A percentile compares a stretch with the other conserved stretches of the same genome.
Evolutionary conservation across 2,888 invertebrate genomes (phyloP).

Genomic region (Ectemnius cavifrons): DNA sequence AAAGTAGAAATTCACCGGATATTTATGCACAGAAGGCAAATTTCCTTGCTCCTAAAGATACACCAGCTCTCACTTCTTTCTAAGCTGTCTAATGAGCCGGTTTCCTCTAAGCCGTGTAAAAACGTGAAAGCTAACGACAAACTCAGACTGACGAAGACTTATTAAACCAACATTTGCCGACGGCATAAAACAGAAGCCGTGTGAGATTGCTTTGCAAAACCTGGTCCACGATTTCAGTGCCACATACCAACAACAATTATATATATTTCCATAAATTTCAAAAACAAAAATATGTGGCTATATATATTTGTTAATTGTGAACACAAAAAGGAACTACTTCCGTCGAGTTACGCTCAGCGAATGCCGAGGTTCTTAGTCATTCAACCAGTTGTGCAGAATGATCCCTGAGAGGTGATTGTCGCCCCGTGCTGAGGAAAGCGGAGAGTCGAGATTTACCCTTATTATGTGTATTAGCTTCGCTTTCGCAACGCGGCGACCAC

Average conservation of each 20-base stretch:
- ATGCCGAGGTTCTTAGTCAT: too few relatives aligned
- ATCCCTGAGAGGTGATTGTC: slow-evolving; percentile 4
- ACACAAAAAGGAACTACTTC: too few relatives aligned
- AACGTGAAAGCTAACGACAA: slow-evolving; percentile 38
- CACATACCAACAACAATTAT: too few relatives aligned
- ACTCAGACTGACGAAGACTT: too few relatives aligned
- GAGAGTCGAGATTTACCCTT: slow-evolving; percentile 46
- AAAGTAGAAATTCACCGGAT: slow-evolving; percentile 17
- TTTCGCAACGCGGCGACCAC: slow-evolving; percentile 68
- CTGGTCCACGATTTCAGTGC: too few relatives aligned
- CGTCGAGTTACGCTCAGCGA: too few relatives aligned
- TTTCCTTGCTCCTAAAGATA: slow-evolving; percentile 31
- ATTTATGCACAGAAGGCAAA: background rate
- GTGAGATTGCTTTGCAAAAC: too few relatives aligned
- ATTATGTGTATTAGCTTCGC: slow-evolving; percentile 68
- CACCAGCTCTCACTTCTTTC: slow-evolving; percentile 51
- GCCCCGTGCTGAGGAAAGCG: slow-evolving; percentile 52
- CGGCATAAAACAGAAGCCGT: too few relatives aligned
- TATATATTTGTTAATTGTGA: too few relatives aligned
- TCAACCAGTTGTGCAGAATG: background rate
- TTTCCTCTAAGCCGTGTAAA: slow-evolving; percentile 30
- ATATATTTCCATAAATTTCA: too few relatives aligned
- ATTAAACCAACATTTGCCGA: too few relatives aligned
- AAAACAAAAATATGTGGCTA: too few relatives aligned
- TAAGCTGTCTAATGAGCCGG: slow-evolving; percentile 46